Evolutionary conservation across 2,888 invertebrate species (phyloP).

Genomic region (Troides helena): DNA sequence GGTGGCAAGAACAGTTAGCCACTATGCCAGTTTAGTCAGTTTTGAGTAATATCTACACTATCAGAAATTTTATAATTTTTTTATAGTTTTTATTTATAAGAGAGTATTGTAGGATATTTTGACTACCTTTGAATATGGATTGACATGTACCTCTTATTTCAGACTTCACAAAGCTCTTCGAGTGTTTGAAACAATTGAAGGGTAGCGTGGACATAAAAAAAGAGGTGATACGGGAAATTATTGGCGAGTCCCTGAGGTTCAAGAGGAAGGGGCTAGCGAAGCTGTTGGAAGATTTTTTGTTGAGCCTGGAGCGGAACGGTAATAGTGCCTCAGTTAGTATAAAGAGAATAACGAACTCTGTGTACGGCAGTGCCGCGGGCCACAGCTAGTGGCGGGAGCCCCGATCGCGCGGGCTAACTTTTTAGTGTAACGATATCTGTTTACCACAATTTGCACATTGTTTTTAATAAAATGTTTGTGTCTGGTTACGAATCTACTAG

Average conservation of each 20-base stretch:
- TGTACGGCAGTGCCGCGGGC: constrained; percentile 58
- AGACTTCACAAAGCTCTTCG: constrained; percentile 86
- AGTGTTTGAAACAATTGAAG: constrained; percentile 84
- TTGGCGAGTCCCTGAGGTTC: constrained; percentile 88
- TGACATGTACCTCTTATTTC: constrained; percentile 50
- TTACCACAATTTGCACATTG: constrained; percentile 34
- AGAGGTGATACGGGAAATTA: constrained; percentile 85
- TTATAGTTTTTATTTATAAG: too few species aligned
- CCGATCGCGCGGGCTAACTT: constrained; percentile 40
- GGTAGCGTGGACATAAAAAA: constrained; percentile 85
- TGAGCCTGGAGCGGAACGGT: constrained; percentile 74
- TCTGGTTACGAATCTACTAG: constrained; percentile 28
- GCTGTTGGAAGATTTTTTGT: constrained; percentile 83
- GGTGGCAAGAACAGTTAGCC: too few species aligned
- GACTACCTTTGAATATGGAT: background rate
- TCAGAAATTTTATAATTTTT: too few species aligned
- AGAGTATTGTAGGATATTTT: background rate
- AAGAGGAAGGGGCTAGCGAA: constrained; percentile 86
- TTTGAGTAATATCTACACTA: too few species aligned
- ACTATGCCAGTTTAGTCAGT: too few species aligned
- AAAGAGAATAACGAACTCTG: constrained; percentile 58
- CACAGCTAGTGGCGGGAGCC: constrained; percentile 62
- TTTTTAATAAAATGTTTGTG: constrained; percentile 29
- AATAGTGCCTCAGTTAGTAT: constrained; percentile 68
- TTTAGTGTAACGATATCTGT: constrained; percentile 37